Percentiles rank a stretch among this genome's conserved stretches.
Conservation (phyloP, 92 coral and sea anemone genomes). For the Paramuricea clavata region DNA sequence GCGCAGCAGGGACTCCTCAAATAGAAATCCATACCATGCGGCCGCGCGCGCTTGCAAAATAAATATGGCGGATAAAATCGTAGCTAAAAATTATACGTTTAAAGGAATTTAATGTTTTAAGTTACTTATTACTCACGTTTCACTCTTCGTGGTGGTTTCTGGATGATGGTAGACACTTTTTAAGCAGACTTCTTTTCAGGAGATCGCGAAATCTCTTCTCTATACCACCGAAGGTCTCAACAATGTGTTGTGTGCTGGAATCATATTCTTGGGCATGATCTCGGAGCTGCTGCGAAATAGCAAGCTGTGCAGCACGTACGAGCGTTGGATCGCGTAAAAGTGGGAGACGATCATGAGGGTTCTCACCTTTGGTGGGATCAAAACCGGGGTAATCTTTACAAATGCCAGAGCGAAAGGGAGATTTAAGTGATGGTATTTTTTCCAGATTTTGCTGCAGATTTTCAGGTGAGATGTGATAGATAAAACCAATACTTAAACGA, state of each 20-base stretch:
- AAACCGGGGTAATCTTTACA: neutral
- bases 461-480: neutral
- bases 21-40: slow-evolving; percentile 15
- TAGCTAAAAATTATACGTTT: neutral
- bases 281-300: neutral
- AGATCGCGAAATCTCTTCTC: neutral
- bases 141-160: neutral
- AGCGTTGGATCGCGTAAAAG: slow-evolving; percentile 32
- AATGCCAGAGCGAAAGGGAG: neutral
- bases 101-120: neutral
- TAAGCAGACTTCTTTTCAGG: neutral
- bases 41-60: slow-evolving; percentile 25
- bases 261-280: neutral
- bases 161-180: neutral
- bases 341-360: slow-evolving; percentile 20
- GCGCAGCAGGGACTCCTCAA: neutral
- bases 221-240: slow-evolving; percentile 8
- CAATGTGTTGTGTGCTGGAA: neutral
- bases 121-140: neutral
- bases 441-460: slow-evolving; percentile 20
- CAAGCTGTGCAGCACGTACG: slow-evolving; percentile 35
- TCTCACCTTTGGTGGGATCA: slow-evolving; percentile 25
- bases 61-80: slow-evolving; percentile 24
- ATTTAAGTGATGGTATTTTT: neutral
- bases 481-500: neutral